phyloP scores from a whole-genome alignment of 1,140 invertebrate genomes.

The Pseudoatta argentina region DNA sequence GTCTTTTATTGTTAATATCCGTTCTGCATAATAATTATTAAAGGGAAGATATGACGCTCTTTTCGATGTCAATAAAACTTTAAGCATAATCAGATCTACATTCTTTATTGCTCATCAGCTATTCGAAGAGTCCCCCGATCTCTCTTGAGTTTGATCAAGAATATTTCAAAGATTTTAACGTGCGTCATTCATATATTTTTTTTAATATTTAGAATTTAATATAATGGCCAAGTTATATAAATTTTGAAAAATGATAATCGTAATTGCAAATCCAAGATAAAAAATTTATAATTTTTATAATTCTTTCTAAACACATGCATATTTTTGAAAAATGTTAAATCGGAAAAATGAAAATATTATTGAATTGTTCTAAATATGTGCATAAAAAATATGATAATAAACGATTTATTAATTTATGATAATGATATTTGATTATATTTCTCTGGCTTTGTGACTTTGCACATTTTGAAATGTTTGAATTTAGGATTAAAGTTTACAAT shows the following conservation, averaged over 20 bases:
- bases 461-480: background rate
- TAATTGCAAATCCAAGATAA: background rate
- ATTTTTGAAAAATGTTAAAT: background rate
- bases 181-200: background rate
- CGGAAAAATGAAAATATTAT: background rate
- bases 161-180: background rate
- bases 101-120: background rate
- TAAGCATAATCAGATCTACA: conserved; percentile 23
- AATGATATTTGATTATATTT: conserved; percentile 6
- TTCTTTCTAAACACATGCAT: background rate
- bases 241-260: background rate
- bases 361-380: background rate
- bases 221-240: background rate
- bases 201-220: background rate
- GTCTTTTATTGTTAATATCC: no score
- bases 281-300: background rate
- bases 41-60: background rate
- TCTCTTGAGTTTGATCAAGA: background rate
- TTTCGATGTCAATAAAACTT: conserved; percentile 30
- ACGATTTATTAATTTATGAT: background rate
- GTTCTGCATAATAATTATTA: conserved; percentile 5
- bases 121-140: background rate
- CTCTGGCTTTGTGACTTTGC: background rate
- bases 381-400: background rate
- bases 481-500: background rate